phyloP scores from a whole-genome alignment of 2,888 invertebrate genomes.

The Euzetes globulus region DNA sequence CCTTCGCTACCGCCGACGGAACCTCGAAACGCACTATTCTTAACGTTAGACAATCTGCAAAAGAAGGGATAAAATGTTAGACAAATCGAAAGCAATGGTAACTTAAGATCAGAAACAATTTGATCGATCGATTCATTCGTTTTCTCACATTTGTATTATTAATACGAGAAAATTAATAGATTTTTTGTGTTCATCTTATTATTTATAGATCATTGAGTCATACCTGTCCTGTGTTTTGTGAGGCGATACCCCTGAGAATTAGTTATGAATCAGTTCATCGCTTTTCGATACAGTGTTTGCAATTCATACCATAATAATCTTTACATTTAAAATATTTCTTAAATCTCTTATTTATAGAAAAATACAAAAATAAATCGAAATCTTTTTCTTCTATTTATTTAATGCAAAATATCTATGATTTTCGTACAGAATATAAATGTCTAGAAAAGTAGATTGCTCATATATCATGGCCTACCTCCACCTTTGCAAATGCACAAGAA shows the following conservation, averaged over 20 bases:
- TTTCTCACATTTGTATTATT: not conserved
- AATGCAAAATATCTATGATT: not conserved
- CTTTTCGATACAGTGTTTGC: not conserved
- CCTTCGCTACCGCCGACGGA: slow-evolving; percentile 35
- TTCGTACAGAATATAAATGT: not conserved
- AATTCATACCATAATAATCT: not conserved
- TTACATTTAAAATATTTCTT: not conserved
- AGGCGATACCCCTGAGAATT: not conserved
- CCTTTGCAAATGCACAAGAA: not conserved
- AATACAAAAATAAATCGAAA: too few relatives aligned
- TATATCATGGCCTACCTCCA: not conserved
- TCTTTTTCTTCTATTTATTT: not conserved
- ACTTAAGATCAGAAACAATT: not conserved
- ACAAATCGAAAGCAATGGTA: not conserved
- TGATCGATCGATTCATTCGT: not conserved
- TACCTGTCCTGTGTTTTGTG: not conserved
- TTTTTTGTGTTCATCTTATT: not conserved
- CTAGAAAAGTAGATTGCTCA: not conserved
- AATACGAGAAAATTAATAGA: not conserved
- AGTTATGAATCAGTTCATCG: not conserved
- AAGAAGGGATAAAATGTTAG: not conserved
- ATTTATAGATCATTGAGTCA: not conserved
- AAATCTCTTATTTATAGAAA: not conserved
- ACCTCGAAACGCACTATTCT: slow-evolving; percentile 34
- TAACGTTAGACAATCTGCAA: slow-evolving; percentile 21